Conservation (phyloP, 1,140 invertebrate genomes). For the Octopus bimaculoides region DNA sequence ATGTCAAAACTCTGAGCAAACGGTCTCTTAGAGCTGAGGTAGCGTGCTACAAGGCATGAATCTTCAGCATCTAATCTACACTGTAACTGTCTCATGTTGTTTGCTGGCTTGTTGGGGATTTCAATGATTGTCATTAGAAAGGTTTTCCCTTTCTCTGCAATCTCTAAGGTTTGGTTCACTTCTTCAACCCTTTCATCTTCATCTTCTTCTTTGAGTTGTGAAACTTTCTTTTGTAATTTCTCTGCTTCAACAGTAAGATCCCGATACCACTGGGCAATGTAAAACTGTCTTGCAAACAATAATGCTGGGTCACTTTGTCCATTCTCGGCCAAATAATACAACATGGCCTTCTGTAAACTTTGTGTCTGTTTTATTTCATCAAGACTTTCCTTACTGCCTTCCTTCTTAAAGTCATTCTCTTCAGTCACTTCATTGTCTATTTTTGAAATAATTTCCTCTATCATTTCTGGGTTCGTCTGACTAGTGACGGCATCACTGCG, state of each 20-base stretch:
- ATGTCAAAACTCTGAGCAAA: constrained; percentile 97
- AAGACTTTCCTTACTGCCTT: not conserved
- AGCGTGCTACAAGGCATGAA: constrained; percentile 89
- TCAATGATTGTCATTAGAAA: constrained; percentile 64
- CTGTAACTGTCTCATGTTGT: constrained; percentile 37
- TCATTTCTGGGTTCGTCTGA: constrained; percentile 81
- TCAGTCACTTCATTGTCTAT: constrained; percentile 66
- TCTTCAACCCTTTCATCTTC: constrained; percentile 51
- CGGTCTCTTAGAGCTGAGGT: constrained; percentile 91
- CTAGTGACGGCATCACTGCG: constrained; percentile 90
- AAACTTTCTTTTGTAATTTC: constrained; percentile 57
- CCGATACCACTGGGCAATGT: constrained; percentile 95
- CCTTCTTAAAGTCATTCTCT: not conserved
- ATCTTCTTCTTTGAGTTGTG: constrained; percentile 44
- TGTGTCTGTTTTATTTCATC: constrained; percentile 64
- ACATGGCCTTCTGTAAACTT: constrained; percentile 85
- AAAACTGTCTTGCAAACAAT: constrained; percentile 84
- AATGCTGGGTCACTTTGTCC: constrained; percentile 80
- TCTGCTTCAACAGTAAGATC: constrained; percentile 78
- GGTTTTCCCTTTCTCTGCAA: constrained; percentile 79
- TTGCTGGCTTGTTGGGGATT: constrained; percentile 25
- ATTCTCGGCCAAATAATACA: constrained; percentile 94
- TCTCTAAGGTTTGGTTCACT: constrained; percentile 73
- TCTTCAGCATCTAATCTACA: constrained; percentile 84
- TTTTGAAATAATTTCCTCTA: constrained; percentile 88